phyloP scores from a whole-genome alignment of 2,797 vertebrate genomes.

The Hybognathus amarus region DNA sequence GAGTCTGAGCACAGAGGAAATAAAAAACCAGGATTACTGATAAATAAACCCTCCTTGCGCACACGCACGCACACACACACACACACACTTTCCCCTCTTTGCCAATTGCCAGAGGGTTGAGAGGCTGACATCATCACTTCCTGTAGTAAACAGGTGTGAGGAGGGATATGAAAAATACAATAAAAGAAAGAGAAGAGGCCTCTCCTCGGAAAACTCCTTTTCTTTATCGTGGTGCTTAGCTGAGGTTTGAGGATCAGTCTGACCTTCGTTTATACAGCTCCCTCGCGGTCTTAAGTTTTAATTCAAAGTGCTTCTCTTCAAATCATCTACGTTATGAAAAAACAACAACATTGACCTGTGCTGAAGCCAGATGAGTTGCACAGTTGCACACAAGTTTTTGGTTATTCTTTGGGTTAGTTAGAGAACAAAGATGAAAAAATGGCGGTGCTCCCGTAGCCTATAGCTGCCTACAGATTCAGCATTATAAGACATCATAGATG shows the following conservation, averaged over 20 bases:
- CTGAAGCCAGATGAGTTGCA: not conserved
- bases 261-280: slow-evolving; percentile 64
- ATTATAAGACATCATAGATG: not conserved
- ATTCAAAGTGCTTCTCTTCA: slow-evolving; percentile 38
- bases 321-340: slow-evolving; percentile 38
- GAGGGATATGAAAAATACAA: slow-evolving; percentile 57
- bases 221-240: slow-evolving; percentile 38
- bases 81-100: slow-evolving; percentile 41
- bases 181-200: slow-evolving; percentile 46
- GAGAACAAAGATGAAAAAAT: slow-evolving; percentile 19
- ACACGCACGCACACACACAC: not conserved
- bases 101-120: slow-evolving; percentile 69
- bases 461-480: not conserved
- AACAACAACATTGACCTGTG: slow-evolving; percentile 11
- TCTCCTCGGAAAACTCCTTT: slow-evolving; percentile 44
- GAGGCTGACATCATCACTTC: slow-evolving; percentile 79
- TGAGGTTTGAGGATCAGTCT: slow-evolving; percentile 74
- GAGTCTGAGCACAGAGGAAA: slow-evolving; percentile 61
- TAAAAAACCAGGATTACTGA: slow-evolving; percentile 74
- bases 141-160: slow-evolving; percentile 83
- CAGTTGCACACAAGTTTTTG: slow-evolving; percentile 11
- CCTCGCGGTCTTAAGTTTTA: slow-evolving; percentile 3
- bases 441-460: not conserved
- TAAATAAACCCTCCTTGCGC: slow-evolving; percentile 71
- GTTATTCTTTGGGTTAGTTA: not conserved